Percentiles rank a stretch among this genome's conserved stretches.
Conservation (phyloP, 2,113 vertebrate genomes). For the Siniperca knerii region DNA sequence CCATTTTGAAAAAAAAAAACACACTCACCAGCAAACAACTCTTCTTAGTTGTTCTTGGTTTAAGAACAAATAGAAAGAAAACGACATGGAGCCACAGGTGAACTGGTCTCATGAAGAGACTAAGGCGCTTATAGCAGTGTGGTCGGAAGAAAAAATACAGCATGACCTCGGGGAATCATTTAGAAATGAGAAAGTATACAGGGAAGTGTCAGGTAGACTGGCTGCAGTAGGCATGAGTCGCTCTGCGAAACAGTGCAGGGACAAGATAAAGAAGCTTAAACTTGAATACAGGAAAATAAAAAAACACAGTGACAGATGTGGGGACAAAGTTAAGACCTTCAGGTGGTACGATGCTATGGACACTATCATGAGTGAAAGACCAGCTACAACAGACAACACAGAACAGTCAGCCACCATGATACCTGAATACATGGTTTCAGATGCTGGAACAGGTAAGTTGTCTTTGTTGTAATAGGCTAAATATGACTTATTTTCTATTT, state of each 20-base stretch:
- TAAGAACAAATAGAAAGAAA: background rate
- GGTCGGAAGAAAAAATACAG: conserved; percentile 37
- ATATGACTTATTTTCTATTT: background rate
- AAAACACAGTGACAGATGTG: background rate
- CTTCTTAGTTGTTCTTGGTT: background rate
- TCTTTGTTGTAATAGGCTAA: too few relatives aligned
- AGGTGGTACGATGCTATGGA: conserved; percentile 1
- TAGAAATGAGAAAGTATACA: conserved; percentile 24
- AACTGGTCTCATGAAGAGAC: conserved; percentile 40
- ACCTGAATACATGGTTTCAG: background rate
- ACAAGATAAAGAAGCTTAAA: conserved; percentile 40
- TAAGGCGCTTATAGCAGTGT: background rate
- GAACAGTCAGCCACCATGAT: background rate
- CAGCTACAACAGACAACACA: background rate
- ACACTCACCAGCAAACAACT: background rate
- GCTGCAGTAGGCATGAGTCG: background rate
- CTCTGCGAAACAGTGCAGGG: conserved; percentile 20
- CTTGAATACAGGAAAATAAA: background rate
- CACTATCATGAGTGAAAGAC: background rate
- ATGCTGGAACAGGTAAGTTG: background rate
- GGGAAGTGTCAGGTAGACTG: conserved; percentile 25
- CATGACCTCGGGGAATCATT: background rate
- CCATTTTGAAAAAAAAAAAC: conserved; percentile 38
- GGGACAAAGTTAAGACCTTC: background rate
- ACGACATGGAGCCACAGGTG: background rate